phyloP scores from a whole-genome alignment of 2,888 invertebrate genomes.

The Eulithis prunata region DNA sequence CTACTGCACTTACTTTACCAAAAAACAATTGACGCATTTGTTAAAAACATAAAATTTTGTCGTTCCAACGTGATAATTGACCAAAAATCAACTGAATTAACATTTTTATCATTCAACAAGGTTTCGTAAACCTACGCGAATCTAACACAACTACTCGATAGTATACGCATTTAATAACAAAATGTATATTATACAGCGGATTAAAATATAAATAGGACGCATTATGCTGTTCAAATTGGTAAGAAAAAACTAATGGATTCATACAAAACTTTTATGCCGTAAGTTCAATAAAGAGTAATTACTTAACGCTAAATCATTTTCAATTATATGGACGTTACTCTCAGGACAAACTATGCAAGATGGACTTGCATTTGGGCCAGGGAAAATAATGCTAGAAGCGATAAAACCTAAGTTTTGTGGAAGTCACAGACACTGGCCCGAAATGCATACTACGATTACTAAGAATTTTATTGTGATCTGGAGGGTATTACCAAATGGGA shows the following conservation, averaged over 20 bases:
- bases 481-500: constrained; percentile 78
- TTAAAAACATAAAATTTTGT: constrained; percentile 64
- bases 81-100: constrained; percentile 76
- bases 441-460: constrained; percentile 70
- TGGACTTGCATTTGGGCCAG: constrained; percentile 70
- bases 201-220: constrained; percentile 57
- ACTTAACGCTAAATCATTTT: constrained; percentile 81
- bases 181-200: constrained; percentile 63
- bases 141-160: constrained; percentile 49
- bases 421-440: constrained; percentile 55
- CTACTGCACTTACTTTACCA: constrained; percentile 54
- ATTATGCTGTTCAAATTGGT: constrained; percentile 52
- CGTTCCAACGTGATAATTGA: constrained; percentile 75
- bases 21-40: constrained; percentile 74
- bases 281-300: constrained; percentile 61
- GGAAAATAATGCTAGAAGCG: constrained; percentile 41
- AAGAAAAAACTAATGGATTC: constrained; percentile 52
- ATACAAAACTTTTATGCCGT: constrained; percentile 53
- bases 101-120: constrained; percentile 66
- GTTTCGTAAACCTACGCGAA: constrained; percentile 68
- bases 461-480: constrained; percentile 75
- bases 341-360: constrained; percentile 79
- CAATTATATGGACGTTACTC: constrained; percentile 82
- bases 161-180: constrained; percentile 71
- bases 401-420: constrained; percentile 37